Evolutionary conservation across 2,888 invertebrate genomes (phyloP).

Genomic region (Liopterus haemorrhoidalis): DNA sequence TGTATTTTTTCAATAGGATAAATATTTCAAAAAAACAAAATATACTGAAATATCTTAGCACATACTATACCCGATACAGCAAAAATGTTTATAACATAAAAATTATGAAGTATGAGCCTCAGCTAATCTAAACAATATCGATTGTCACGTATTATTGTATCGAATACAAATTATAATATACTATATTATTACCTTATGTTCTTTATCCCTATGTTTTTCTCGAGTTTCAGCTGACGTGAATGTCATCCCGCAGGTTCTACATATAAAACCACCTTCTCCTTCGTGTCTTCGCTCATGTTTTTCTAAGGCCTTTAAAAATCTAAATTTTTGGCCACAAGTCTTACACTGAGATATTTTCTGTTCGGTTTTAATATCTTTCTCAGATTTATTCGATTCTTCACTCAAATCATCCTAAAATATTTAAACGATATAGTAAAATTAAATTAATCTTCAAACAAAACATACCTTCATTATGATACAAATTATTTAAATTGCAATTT

Average conservation of each 20-base stretch:
- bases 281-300: constrained; percentile 45
- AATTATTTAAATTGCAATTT: too few species aligned
- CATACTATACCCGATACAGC: not conserved
- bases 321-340: constrained; percentile 27
- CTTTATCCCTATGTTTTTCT: constrained; percentile 22
- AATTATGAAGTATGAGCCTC: not conserved
- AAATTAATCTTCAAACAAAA: not conserved
- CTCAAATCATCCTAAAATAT: constrained; percentile 5
- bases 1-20: too few species aligned
- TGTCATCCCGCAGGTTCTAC: constrained; percentile 40
- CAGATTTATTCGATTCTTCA: constrained; percentile 1
- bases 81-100: not conserved
- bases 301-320: constrained; percentile 39
- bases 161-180: not conserved
- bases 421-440: not conserved
- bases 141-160: too few species aligned
- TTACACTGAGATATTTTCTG: constrained; percentile 19
- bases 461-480: not conserved
- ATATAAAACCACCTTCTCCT: constrained; percentile 43
- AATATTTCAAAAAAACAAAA: too few species aligned
- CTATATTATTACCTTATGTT: constrained; percentile 23
- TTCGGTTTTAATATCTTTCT: not conserved
- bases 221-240: constrained; percentile 15
- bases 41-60: too few species aligned
- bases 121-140: not conserved